Evolutionary conservation across 2,113 vertebrate genomes (phyloP).

Genomic region (Machaerirhynchus nigripectus): DNA sequence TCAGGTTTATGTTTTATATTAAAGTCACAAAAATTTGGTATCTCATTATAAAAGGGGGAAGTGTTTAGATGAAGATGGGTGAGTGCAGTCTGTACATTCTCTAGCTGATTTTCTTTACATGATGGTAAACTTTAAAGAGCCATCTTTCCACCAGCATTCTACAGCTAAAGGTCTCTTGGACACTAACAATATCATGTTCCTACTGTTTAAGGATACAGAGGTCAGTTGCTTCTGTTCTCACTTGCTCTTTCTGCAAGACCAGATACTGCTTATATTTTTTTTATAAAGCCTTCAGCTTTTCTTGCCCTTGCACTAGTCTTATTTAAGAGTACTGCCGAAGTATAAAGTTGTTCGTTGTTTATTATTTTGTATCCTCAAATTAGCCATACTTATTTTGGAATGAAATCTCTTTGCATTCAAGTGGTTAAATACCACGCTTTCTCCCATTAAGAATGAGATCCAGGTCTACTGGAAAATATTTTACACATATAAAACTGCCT

Average conservation of each 20-base stretch:
- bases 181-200: background rate
- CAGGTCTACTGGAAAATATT: constrained; percentile 11
- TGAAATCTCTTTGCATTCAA: constrained; percentile 11
- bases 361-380: constrained; percentile 35
- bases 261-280: background rate
- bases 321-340: background rate
- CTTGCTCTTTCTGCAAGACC: background rate
- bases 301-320: background rate
- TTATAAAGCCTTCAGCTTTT: background rate
- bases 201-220: background rate
- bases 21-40: background rate
- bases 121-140: background rate
- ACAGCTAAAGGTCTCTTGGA: background rate
- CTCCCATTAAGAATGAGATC: constrained; percentile 6
- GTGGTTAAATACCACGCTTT: constrained; percentile 32
- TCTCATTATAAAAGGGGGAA: background rate
- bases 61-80: background rate
- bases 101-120: background rate
- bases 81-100: background rate
- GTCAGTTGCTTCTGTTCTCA: background rate
- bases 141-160: background rate
- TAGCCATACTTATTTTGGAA: constrained; percentile 43
- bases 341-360: background rate
- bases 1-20: background rate
- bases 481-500: constrained; percentile 20